Evolutionary conservation across 2,113 vertebrate species (phyloP), one percentile per base, ranked within the genome.

Genomic region (Mellivora capensis): DNA sequence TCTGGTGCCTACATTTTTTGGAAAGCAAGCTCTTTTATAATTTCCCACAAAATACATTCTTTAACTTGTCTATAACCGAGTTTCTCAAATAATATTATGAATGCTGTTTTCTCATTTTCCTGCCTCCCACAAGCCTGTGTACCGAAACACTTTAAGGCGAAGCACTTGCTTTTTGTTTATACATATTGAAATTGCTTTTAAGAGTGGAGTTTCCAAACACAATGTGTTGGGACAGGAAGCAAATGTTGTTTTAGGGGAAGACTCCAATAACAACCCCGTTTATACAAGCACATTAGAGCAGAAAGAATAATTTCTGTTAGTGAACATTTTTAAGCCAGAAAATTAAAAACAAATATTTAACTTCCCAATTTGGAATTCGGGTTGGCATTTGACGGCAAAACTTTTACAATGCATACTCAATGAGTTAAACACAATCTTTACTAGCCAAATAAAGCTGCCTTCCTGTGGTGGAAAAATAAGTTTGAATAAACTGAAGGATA

Each of bases 291-390:
- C 95, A 91, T 97, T 89, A 97, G 95, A 90, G 91, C 96, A 80
- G 97, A 95, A 97, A 97, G 98, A 95, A 98, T 94, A 95, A 92
- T 85, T 97, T 98, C 98, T 97, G 96, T 34, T 97, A 97, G 98
- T 98, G 98, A 98, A 98, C 98, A 93, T 98, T 98, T 99, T 98
- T 98, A 98, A 99, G 98, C 97, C 98, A 98, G 98, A 98, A 99
- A 99, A 99, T 99, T 98, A 98, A 99, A 99, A 99, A 98, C 98
- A 99, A 99, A 99, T 99, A 99, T 99, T 99, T 98, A 98, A 98
- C 98, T 98, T 97, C 87, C 96, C 98, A 96, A 94, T 98, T 98
- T 98, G 94, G 98, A 98, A 96, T 71, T 95, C 82, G 12, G 14
- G 97, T 95, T 96, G 92, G 98, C 96, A 6, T 39, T 44, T 88